Evolutionary conservation across 64 coral and sea anemone species (phyloP).

Genomic region (Hydrozoanthus tunicans): DNA sequence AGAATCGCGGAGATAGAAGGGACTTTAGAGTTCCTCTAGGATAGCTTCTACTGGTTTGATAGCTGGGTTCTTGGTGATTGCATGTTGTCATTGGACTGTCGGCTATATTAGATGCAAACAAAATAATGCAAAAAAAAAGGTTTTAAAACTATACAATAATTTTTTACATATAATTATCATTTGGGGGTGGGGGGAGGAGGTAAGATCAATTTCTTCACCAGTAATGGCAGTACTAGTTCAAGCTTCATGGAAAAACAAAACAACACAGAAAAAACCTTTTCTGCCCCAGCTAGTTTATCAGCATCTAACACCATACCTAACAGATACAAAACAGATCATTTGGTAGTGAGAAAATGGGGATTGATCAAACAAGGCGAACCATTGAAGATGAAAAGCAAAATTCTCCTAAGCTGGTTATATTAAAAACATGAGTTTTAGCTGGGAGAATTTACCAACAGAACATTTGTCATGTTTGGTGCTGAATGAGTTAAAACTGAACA

Average conservation of each 20-base stretch:
- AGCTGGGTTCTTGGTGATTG: conserved; percentile 30
- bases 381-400: no score
- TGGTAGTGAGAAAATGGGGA: no score
- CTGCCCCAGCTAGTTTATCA: no score
- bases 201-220: neutral
- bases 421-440: no score
- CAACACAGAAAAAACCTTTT: neutral
- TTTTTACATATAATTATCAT: neutral
- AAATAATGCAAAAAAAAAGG: neutral
- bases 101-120: neutral
- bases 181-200: neutral
- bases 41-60: neutral
- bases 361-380: no score
- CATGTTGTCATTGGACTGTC: conserved; percentile 56
- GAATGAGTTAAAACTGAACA: no score
- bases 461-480: no score
- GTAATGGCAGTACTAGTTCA: no score
- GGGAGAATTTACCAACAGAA: no score
- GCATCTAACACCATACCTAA: no score
- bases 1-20: conserved; percentile 32
- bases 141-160: neutral
- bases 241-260: neutral
- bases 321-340: no score
- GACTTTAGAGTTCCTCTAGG: conserved; percentile 5
- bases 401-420: no score